Evolutionary conservation across 2,888 invertebrate species (phyloP).

Genomic region (Aphodius granarius): DNA sequence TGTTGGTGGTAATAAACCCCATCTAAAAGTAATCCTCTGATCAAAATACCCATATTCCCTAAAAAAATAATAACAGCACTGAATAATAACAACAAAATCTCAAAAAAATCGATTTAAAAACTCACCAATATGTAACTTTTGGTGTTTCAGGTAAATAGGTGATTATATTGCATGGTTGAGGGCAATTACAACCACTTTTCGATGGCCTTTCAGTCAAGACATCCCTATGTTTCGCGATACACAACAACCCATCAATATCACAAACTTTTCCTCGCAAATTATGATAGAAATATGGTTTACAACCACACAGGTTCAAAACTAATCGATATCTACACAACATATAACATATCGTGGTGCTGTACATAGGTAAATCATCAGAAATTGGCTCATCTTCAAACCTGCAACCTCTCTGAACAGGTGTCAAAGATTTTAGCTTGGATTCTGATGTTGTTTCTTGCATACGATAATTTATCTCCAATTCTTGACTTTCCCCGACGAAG

Average conservation of each 20-base stretch:
- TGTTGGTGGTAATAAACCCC: constrained; percentile 58
- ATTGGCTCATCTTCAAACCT: constrained; percentile 59
- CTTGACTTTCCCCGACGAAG: constrained; percentile 49
- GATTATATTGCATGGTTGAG: constrained; percentile 54
- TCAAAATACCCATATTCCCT: constrained; percentile 51
- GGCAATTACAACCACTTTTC: constrained; percentile 51
- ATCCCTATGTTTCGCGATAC: constrained; percentile 52
- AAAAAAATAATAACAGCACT: constrained; percentile 7
- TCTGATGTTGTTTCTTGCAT: constrained; percentile 58
- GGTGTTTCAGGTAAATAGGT: constrained; percentile 50
- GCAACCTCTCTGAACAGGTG: constrained; percentile 57
- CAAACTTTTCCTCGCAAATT: constrained; percentile 58
- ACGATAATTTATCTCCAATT: constrained; percentile 51
- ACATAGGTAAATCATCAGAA: constrained; percentile 52
- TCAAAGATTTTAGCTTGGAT: constrained; percentile 53
- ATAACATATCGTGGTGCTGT: constrained; percentile 62
- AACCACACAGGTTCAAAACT: constrained; percentile 59
- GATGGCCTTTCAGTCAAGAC: constrained; percentile 49
- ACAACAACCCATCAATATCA: constrained; percentile 57
- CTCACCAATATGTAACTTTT: constrained; percentile 51
- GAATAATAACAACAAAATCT: background rate
- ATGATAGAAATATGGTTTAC: constrained; percentile 64
- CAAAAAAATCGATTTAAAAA: background rate
- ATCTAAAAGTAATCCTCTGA: constrained; percentile 56
- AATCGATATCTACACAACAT: constrained; percentile 59